phyloP scores from a whole-genome alignment of 2,888 invertebrate species.

The Pantelozetes paolii region DNA sequence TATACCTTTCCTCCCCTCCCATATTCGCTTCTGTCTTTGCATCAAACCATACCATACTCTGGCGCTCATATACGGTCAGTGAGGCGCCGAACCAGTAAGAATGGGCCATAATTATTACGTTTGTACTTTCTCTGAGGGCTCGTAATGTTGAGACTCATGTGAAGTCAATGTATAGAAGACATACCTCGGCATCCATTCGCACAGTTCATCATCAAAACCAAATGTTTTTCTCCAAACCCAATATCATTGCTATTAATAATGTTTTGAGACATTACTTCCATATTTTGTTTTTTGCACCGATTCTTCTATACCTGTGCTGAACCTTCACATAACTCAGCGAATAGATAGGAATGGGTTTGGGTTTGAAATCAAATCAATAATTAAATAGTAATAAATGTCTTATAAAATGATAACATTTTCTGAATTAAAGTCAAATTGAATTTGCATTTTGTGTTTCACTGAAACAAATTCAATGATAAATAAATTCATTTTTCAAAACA shows the following conservation, averaged over 20 bases:
- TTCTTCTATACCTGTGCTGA: background rate
- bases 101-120: constrained; percentile 38
- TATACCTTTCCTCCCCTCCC: constrained; percentile 32
- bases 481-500: no score
- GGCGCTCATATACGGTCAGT: constrained; percentile 31
- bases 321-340: background rate
- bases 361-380: background rate
- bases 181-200: constrained; percentile 23
- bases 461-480: background rate
- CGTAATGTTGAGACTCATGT: constrained; percentile 24
- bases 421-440: no score
- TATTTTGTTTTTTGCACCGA: background rate
- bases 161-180: background rate
- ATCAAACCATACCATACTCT: background rate
- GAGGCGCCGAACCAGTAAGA: constrained; percentile 33
- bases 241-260: constrained; percentile 38
- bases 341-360: background rate
- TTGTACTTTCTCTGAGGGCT: constrained; percentile 37
- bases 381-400: no score
- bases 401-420: no score
- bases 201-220: constrained; percentile 34
- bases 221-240: constrained; percentile 23
- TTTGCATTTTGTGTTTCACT: background rate
- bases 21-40: constrained; percentile 39
- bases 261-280: constrained; percentile 2